Base-by-base conservation (phyloP, 1,140 invertebrate species). In the Pantala flavescens region DNA sequence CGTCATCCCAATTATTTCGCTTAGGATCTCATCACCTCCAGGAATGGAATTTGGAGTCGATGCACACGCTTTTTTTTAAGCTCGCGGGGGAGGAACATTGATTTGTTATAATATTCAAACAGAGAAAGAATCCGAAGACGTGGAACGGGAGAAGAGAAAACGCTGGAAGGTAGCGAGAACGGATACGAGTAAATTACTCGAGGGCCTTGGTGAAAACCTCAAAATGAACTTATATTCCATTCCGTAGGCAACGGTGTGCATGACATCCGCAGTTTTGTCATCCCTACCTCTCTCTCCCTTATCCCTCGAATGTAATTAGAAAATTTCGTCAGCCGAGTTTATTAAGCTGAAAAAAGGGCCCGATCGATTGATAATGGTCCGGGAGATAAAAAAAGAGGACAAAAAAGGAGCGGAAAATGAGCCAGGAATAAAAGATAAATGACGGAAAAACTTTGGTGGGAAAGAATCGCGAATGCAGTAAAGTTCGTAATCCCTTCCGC, bases 301-400 rank as follows among this genome's bases (percentile, higher is more conserved):
- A 63, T 63, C 49, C 49, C 49, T 63, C 49, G n/a, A 63, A 63
- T 63, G 49, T 63, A 63, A 63, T 63, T 63, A 63, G 49, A 63
- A 63, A 63, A 63, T 63, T 63, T 63, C 49, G 49, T 63, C 49
- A 63, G n/a, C 16, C 49, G 49, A 63, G 49, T 63, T 63, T 63
- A 63, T 63, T 63, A 63, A 63, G 49, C 49, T 63, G 12, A 19
- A 63, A 21, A 63, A 21, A 12, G 49, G 49, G 2, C 2, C 16
- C 16, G 3, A 63, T 63, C 49, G 49, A 63, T 63, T 16, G n/a
- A 63, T 63, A 63, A 21, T 3, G 12, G n/a, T 7, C 49, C n/a
- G 49, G 49, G 49, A 63, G 49, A 63, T 1, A 63, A 3, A 63
- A 63, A 63, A 21, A 21, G 14, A 14, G 49, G 5, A 1, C 12